Base-by-base conservation (phyloP, 2,113 vertebrate species). In the Calidris pugnax region DNA sequence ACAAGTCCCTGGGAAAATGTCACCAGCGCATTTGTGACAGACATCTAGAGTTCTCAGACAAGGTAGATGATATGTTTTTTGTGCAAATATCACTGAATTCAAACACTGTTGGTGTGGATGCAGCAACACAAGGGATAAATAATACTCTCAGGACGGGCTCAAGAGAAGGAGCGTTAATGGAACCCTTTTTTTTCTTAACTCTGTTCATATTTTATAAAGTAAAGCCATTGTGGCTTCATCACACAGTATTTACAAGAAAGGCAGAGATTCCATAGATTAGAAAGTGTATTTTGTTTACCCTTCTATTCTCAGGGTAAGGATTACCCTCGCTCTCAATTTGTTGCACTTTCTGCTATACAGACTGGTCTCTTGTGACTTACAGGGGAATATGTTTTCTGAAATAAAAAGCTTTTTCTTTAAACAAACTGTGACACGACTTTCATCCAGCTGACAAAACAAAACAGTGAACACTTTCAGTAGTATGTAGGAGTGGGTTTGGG, bases 331-430 rank as follows among this genome's bases (percentile, higher is more conserved):
- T 85, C n/a, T 83, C 39, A n/a, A 56, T 37, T 75, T 80, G 41
- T 67, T 90, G 79, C 68, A 21, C 47, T 67, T 71, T 87, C 60
- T 87, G 23, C 84, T 74, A 1, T 17, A 20, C 72, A 90, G 35
- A 33, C 88, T 74, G 57, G 13, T 76, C 87, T 78, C 80, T 50
- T 68, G 45, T 60, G 85, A 47, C 62, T 93, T 77, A 5, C 73
- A 68, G 72, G 41, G 30, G 30, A 90, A 50, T 12, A 18, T 27
- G 35, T 81, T 90, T 32, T 51, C 68, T 39, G 62, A 81, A 93
- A 87, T 32, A 86, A 92, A 93, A 90, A 87, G 60, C 84, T 77
- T 85, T 96, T 94, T 80, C 82, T 80, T 91, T 77, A 92, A 93
- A 90, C 76, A 90, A 80, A 55, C 35, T 14, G 28, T 56, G 69